These are phyloP conservation scores for Cheilosia vulpina DNA, from an alignment of 2,888 invertebrate species.

Conservation along the genomic window DNA sequence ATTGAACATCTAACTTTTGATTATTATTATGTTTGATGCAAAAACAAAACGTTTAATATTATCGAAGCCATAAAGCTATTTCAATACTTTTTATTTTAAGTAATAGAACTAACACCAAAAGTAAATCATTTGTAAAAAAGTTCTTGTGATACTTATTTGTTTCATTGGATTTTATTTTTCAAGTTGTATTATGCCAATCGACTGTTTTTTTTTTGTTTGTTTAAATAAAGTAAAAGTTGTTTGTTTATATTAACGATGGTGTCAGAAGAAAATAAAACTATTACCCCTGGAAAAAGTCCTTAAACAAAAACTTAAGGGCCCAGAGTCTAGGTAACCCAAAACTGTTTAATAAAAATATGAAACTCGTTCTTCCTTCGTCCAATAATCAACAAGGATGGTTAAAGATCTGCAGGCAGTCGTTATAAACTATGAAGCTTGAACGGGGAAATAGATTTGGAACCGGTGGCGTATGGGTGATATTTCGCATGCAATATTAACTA, in stretches of 20 bases:
- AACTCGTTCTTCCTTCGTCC: no score
- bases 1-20: conserved; percentile 54
- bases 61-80: conserved; percentile 16
- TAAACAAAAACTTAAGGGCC: no score
- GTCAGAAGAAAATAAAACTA: conserved; percentile 32
- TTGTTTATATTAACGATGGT: conserved; percentile 49
- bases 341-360: no score
- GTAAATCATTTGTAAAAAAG: conserved; percentile 56
- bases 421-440: no score
- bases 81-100: conserved; percentile 18
- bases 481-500: no score
- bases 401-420: no score
- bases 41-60: conserved; percentile 29
- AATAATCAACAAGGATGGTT: no score
- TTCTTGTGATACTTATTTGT: conserved; percentile 64
- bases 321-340: no score
- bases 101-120: conserved; percentile 65
- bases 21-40: conserved; percentile 54
- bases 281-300: not conserved
- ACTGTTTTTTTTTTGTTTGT: conserved; percentile 28
- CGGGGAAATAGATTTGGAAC: no score
- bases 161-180: conserved; percentile 24
- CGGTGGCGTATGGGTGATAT: no score
- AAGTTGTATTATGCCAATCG: conserved; percentile 29
- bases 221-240: conserved; percentile 3